These are phyloP conservation scores for Trachemys scripta DNA, from an alignment of 2,113 vertebrate genomes.

Conservation along the genomic window DNA sequence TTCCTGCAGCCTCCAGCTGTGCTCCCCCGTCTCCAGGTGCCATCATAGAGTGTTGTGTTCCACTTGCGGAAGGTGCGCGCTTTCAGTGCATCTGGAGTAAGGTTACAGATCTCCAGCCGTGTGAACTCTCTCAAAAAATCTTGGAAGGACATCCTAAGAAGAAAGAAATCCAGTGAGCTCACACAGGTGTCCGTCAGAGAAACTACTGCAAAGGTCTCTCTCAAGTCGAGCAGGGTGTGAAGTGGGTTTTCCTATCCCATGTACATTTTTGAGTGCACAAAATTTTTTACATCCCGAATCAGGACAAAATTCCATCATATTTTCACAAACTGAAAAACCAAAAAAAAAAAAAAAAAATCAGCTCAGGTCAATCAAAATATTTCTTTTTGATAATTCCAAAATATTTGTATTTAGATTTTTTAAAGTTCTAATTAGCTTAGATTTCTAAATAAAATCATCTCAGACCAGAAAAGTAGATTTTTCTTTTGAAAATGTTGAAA, in stretches of 20 bases:
- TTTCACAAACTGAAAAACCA: background rate
- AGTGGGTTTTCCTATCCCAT: background rate
- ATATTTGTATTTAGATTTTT: background rate
- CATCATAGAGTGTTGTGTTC: constrained; percentile 89
- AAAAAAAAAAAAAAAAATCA: background rate
- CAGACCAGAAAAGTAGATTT: background rate
- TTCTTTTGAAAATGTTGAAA: background rate
- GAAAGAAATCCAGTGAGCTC: accelerated
- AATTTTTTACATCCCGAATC: background rate
- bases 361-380: background rate
- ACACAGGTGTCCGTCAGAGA: accelerated
- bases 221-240: background rate
- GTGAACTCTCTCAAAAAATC: constrained; percentile 92
- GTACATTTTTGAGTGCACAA: background rate
- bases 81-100: constrained; percentile 91
- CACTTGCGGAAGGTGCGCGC: constrained; percentile 85
- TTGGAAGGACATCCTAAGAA: constrained; percentile 91
- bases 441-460: background rate
- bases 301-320: background rate
- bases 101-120: constrained; percentile 96
- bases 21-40: constrained; percentile 93
- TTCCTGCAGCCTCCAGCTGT: constrained; percentile 94
- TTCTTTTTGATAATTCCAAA: background rate
- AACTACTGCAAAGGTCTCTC: background rate
- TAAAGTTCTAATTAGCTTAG: background rate